Percentiles rank a stretch among this genome's conserved stretches.
phyloP scores from a whole-genome alignment of 2,797 vertebrate genomes.

The Leuciscus waleckii region DNA sequence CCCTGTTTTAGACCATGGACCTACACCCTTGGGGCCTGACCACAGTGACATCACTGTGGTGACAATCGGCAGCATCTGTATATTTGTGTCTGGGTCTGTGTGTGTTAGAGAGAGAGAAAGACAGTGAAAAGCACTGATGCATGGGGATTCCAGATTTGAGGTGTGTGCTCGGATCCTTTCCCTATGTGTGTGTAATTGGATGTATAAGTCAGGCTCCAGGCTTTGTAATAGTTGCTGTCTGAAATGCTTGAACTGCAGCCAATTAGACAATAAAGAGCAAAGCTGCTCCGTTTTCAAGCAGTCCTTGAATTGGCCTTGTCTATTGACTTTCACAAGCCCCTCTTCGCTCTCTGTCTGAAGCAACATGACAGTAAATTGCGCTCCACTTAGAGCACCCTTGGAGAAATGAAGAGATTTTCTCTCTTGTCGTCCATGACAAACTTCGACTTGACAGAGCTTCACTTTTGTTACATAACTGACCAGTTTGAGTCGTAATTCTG shows the following conservation, averaged over 20 bases:
- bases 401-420: slow-evolving; percentile 71
- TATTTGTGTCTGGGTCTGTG: slow-evolving; percentile 47
- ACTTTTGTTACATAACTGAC: too few species aligned
- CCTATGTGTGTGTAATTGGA: slow-evolving; percentile 5
- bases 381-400: slow-evolving; percentile 14
- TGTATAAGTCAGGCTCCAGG: slow-evolving; percentile 21
- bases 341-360: slow-evolving; percentile 13
- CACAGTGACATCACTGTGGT: slow-evolving; percentile 72
- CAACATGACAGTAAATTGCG: slow-evolving; percentile 10
- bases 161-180: neutral
- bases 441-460: too few species aligned
- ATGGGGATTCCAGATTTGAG: slow-evolving; percentile 27
- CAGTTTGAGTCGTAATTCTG: too few species aligned
- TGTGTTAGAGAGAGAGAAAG: slow-evolving; percentile 40
- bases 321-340: slow-evolving; percentile 51
- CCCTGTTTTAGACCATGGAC: slow-evolving; percentile 44
- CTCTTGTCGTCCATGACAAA: too few species aligned
- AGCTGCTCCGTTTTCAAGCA: slow-evolving; percentile 37
- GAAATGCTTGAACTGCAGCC: slow-evolving; percentile 72
- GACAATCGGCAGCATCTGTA: slow-evolving; percentile 55
- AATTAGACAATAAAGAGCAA: slow-evolving; percentile 76
- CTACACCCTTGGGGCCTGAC: slow-evolving; percentile 54
- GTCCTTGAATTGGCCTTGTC: slow-evolving; percentile 29
- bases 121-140: slow-evolving; percentile 46
- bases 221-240: slow-evolving; percentile 72